Evolutionary conservation across 2,888 invertebrate species (phyloP).

Genomic region (Drosophila pegasa): DNA sequence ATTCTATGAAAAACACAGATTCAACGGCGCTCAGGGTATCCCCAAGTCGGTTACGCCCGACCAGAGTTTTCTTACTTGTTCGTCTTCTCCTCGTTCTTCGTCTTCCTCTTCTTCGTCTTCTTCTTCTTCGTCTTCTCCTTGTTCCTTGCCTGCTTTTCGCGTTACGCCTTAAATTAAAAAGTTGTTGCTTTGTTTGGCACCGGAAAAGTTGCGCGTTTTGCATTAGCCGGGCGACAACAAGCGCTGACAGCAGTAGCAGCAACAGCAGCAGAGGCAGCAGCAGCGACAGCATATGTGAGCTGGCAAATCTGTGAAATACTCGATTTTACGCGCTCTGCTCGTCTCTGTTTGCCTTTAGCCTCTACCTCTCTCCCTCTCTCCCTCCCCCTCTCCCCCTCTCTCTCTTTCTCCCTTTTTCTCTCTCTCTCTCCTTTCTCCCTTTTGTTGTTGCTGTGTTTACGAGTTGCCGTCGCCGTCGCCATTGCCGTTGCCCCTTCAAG

Average conservation of each 20-base stretch:
- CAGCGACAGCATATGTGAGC: conserved; percentile 20
- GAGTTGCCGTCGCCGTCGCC: conserved; percentile 15
- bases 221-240: conserved; percentile 37
- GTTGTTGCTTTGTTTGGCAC: conserved; percentile 39
- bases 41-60: too few species aligned
- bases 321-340: conserved; percentile 20
- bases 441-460: conserved; percentile 20
- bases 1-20: too few species aligned
- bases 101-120: too few species aligned
- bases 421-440: neutral
- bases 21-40: too few species aligned
- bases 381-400: neutral
- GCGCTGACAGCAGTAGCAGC: conserved; percentile 11
- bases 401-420: too few species aligned
- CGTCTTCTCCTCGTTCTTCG: too few species aligned
- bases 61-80: too few species aligned
- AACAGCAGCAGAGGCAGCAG: neutral
- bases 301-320: conserved; percentile 40
- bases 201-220: conserved; percentile 53
- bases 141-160: conserved; percentile 1
- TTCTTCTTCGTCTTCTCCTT: neutral
- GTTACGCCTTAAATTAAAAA: conserved; percentile 55
- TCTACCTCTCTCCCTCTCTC: neutral
- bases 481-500: conserved; percentile 62
- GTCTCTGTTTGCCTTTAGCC: neutral